Base-by-base conservation (phyloP, 1,140 invertebrate species). In the Galendromus occidentalis region DNA sequence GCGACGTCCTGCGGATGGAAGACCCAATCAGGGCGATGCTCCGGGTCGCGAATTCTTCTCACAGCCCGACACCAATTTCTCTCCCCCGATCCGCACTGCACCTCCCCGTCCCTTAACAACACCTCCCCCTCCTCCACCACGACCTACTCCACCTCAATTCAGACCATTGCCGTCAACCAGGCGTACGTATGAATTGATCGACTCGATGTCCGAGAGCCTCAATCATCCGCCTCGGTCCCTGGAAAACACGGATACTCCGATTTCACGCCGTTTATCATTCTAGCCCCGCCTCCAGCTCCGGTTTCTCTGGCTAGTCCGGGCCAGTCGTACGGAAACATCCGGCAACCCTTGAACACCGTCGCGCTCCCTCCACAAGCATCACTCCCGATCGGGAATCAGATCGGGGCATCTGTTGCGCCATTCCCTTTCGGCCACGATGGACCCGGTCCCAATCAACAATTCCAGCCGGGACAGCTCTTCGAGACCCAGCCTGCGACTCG, bases 351-450 rank as follows among this genome's bases (percentile, higher is more conserved):
- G 12, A 59, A 59, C 51, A 59, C 51, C 22, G 22, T 59, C 20
- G 51, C 51, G 9, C n/a, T 59, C 17, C 51, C 51, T 22, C 51
- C 51, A 17, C 51, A 59, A 25, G 4, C 14, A 1, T 9, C 12
- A 29, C 22, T 22, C 14, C 45, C 45, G 28, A 25, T 25, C 45
- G 45, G 45, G 6, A 59, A 22, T 2, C 51, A 17, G 14, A 59
- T 59, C 22, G 51, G 51, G 14, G 51, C 51, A 5, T 25, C 33
- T 25, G 51, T 59, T 1, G 51, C 51, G 17, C 51, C 51, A 22
- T 59, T 59, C 51, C 51, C 51, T 22, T 59, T 59, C 51, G 51
- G 51, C 17, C n/a, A 59, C 51, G 51, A 59, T 59, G 22, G 25
- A 6, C 22, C 20, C 14, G 25, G 20, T 17, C 25, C 25, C n/a